Evolutionary conservation across 2,888 invertebrate genomes (phyloP).

Genomic region (Formica aserva): DNA sequence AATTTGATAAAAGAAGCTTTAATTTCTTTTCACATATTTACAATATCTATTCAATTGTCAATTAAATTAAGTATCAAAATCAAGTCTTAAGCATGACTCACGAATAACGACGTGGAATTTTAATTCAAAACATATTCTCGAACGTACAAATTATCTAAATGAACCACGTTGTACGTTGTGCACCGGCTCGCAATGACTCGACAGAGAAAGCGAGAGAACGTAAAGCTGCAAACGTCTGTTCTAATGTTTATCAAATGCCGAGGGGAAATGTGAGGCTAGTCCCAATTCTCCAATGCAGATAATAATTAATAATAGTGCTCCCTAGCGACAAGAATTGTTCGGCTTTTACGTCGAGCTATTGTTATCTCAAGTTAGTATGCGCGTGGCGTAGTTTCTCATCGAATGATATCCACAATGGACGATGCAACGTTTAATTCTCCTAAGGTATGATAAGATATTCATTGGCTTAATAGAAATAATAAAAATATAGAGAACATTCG

Average conservation of each 20-base stretch:
- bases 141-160: neutral
- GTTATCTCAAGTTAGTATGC: constrained; percentile 43
- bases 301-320: constrained; percentile 77
- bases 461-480: neutral
- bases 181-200: constrained; percentile 16
- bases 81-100: neutral
- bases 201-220: constrained; percentile 36
- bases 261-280: constrained; percentile 58
- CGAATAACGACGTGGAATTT: neutral
- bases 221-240: constrained; percentile 66
- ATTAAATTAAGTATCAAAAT: neutral
- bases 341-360: constrained; percentile 47
- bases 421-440: constrained; percentile 56
- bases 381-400: constrained; percentile 26
- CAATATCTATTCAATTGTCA: neutral
- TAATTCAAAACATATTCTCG: constrained; percentile 7
- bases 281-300: constrained; percentile 72
- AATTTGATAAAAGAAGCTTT: neutral
- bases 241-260: constrained; percentile 70
- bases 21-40: neutral
- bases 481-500: neutral
- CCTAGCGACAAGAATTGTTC: constrained; percentile 56
- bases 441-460: constrained; percentile 33
- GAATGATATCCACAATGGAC: constrained; percentile 34
- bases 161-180: constrained; percentile 1